These are phyloP conservation scores for Ceratoteleas bidentatus DNA, from an alignment of 1,140 invertebrate genomes.

Conservation along the genomic window DNA sequence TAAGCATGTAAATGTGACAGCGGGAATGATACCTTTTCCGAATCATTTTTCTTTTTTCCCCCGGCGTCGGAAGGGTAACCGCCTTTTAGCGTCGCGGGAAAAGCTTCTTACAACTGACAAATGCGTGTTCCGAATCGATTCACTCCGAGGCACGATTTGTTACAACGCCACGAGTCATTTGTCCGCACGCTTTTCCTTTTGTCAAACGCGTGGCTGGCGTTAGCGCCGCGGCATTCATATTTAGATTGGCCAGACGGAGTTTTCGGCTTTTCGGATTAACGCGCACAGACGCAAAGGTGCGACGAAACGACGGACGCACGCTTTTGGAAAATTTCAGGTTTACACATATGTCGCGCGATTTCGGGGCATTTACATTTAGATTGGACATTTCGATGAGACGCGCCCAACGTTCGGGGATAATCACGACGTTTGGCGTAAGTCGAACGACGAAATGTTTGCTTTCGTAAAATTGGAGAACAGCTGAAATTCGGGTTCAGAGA, in stretches of 20 bases:
- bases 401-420: no score
- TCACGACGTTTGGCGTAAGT: no score
- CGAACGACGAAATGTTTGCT: no score
- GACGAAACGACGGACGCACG: no score
- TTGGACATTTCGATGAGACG: no score
- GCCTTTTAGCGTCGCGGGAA: slow-evolving; percentile 32
- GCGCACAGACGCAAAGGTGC: not conserved
- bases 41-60: slow-evolving; percentile 20
- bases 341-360: no score
- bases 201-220: slow-evolving; percentile 31
- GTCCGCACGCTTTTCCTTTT: slow-evolving; percentile 41
- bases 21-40: not conserved
- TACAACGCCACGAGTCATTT: slow-evolving; percentile 52
- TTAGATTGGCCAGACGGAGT: slow-evolving; percentile 45
- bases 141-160: slow-evolving; percentile 30
- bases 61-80: slow-evolving; percentile 12
- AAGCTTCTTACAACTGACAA: slow-evolving; percentile 47
- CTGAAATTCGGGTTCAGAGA: no score
- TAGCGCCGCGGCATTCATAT: slow-evolving; percentile 33
- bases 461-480: no score
- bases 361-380: no score
- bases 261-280: slow-evolving; percentile 48
- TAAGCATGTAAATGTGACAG: not conserved
- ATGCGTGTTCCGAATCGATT: slow-evolving; percentile 55
- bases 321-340: no score